These are phyloP conservation scores for Florisuga fusca DNA, from an alignment of 2,797 vertebrate species.

Conservation along the genomic window DNA sequence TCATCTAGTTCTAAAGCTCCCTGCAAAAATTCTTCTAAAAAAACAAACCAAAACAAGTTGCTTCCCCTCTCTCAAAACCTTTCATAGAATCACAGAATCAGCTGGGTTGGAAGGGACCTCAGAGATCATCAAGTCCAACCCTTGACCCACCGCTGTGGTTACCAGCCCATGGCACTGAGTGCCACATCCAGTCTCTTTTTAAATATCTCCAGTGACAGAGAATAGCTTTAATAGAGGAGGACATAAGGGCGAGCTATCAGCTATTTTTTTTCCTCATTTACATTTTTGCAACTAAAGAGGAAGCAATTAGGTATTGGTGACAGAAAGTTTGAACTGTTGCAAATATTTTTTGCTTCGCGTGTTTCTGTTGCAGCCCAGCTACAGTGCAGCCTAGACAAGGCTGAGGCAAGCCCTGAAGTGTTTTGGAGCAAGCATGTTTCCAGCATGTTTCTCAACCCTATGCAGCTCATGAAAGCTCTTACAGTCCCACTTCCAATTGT, in stretches of 20 bases:
- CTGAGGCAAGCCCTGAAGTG: neutral
- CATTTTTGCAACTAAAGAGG: neutral
- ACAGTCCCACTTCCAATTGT: neutral
- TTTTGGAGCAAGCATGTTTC: neutral
- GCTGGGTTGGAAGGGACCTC: too few relatives aligned
- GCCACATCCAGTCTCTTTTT: too few relatives aligned
- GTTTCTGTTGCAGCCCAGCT: neutral
- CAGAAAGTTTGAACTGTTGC: neutral
- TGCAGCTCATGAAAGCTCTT: neutral
- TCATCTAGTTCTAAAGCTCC: too few relatives aligned
- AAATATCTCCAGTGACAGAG: too few relatives aligned
- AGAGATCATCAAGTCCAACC: too few relatives aligned
- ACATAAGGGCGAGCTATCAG: too few relatives aligned
- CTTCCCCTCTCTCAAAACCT: neutral
- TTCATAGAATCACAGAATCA: too few relatives aligned
- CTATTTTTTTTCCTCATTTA: neutral
- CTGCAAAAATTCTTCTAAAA: neutral
- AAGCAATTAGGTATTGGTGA: neutral
- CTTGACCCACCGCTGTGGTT: too few relatives aligned
- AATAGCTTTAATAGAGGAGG: too few relatives aligned
- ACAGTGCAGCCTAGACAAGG: rapidly evolving
- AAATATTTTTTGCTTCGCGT: neutral
- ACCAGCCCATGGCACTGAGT: too few relatives aligned
- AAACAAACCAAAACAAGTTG: too few relatives aligned
- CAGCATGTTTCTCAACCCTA: neutral